Conservation (phyloP, 2,888 invertebrate species). For the Linnaemya vulpina region DNA sequence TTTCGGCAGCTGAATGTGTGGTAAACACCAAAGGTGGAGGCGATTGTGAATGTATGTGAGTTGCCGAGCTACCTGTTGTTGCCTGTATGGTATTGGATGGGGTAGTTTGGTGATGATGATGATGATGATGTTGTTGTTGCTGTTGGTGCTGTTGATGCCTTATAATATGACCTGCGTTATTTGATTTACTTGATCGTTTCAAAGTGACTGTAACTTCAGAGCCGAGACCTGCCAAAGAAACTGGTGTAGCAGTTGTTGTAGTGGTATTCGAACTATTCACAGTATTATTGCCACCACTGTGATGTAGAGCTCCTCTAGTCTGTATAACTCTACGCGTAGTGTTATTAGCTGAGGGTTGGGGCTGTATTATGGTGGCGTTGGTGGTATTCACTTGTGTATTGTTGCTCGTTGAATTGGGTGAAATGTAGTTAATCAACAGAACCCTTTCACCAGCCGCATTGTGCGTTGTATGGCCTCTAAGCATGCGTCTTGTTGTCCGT, state of each 20-base stretch:
- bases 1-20: slow-evolving; percentile 61
- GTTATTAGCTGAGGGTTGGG: slow-evolving; percentile 74
- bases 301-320: slow-evolving; percentile 64
- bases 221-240: slow-evolving; percentile 80
- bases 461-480: slow-evolving; percentile 80
- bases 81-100: slow-evolving; percentile 50
- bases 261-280: slow-evolving; percentile 60
- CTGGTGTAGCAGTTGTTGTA: slow-evolving; percentile 74
- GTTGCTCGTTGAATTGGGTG: slow-evolving; percentile 74
- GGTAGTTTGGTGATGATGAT: slow-evolving; percentile 72
- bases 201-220: slow-evolving; percentile 81
- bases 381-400: slow-evolving; percentile 63
- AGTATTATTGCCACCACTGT: slow-evolving; percentile 30
- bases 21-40: slow-evolving; percentile 79
- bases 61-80: slow-evolving; percentile 63
- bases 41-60: slow-evolving; percentile 74
- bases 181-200: slow-evolving; percentile 76
- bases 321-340: slow-evolving; percentile 74
- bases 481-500: slow-evolving; percentile 75
- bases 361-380: slow-evolving; percentile 76
- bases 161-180: slow-evolving; percentile 80
- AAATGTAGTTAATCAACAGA: slow-evolving; percentile 79
- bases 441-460: slow-evolving; percentile 80
- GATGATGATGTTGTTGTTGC: slow-evolving; percentile 72
- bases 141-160: slow-evolving; percentile 73